A percentile compares a stretch with the other conserved stretches of the same genome.
Conservation (phyloP, 2,797 vertebrate species). For the Xerus rutilus region DNA sequence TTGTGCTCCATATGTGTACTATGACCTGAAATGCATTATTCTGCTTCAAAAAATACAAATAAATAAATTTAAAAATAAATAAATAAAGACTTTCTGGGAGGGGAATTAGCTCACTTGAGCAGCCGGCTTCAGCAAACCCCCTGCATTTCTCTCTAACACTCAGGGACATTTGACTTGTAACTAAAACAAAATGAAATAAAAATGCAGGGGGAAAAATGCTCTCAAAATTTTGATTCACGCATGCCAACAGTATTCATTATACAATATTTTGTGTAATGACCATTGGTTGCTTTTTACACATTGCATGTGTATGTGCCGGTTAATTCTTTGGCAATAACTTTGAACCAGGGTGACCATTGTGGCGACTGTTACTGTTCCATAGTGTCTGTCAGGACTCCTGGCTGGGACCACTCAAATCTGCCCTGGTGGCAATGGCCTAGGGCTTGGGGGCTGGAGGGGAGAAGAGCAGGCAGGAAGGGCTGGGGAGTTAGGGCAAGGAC, state of each 20-base stretch:
- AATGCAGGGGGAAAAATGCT: not conserved
- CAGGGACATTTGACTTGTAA: not conserved
- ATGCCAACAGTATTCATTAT: not conserved
- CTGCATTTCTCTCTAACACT: not conserved
- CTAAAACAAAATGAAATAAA: constrained; percentile 33
- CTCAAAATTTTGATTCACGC: not conserved
- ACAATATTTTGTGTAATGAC: not conserved
- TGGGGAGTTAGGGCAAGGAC: not conserved
- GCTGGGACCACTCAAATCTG: not conserved
- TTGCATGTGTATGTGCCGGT: too few species aligned
- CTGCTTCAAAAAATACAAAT: too few species aligned
- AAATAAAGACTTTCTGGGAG: not conserved
- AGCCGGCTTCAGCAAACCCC: not conserved
- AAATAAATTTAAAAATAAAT: too few species aligned
- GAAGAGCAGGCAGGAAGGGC: not conserved
- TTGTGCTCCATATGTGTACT: too few species aligned
- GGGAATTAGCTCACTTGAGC: not conserved
- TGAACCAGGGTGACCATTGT: not conserved
- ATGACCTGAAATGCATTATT: too few species aligned
- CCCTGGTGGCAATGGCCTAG: not conserved
- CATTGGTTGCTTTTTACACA: too few species aligned
- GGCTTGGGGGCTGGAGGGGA: not conserved
- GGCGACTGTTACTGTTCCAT: not conserved
- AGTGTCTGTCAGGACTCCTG: not conserved
- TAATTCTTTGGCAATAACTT: not conserved